Conservation (phyloP, 2,113 vertebrate species). For the Scomber japonicus region DNA sequence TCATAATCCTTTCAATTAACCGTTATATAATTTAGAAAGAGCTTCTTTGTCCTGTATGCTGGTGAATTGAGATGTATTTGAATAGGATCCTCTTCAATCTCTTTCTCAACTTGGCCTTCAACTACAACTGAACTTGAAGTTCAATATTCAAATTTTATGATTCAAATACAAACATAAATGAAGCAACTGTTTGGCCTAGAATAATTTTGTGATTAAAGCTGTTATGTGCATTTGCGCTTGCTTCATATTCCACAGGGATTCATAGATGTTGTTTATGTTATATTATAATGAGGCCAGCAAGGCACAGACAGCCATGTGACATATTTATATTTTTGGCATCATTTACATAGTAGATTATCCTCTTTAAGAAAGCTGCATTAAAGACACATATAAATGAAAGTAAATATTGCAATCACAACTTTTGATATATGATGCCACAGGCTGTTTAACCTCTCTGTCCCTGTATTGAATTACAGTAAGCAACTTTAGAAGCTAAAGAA, state of each 20-base stretch:
- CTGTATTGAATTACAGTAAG: neutral
- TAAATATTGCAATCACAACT: no score
- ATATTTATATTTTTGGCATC: neutral
- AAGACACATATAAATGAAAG: no score
- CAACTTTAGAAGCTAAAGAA: neutral
- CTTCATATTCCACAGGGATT: constrained; percentile 17
- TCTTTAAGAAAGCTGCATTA: no score
- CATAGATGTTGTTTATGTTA: constrained; percentile 32
- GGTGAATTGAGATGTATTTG: neutral
- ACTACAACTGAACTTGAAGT: no score
- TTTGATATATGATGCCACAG: neutral
- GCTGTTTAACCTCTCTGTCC: neutral
- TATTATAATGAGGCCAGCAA: neutral
- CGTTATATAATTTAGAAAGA: neutral
- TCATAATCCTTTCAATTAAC: no score
- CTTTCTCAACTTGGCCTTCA: neutral
- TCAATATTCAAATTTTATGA: neutral
- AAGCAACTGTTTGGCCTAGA: neutral
- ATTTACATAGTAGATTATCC: no score
- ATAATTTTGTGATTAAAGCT: neutral
- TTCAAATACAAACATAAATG: neutral
- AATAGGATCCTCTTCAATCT: neutral
- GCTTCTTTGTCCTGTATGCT: neutral
- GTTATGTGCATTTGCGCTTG: neutral
- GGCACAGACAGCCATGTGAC: neutral